These are phyloP conservation scores for Sesamia inferens DNA, from an alignment of 2,888 invertebrate species.

Conservation along the genomic window DNA sequence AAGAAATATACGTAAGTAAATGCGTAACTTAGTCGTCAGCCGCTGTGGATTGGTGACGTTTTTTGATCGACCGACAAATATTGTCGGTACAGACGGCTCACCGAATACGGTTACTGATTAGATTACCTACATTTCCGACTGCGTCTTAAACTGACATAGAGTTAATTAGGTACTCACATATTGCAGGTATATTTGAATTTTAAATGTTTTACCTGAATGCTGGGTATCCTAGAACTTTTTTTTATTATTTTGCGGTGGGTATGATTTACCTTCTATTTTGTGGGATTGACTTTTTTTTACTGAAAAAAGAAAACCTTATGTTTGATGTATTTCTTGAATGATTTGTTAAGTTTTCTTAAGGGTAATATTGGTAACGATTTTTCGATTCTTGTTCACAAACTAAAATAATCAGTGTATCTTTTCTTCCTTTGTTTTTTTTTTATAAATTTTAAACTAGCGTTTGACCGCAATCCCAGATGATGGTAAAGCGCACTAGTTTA, in stretches of 20 bases:
- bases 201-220: slow-evolving; percentile 34
- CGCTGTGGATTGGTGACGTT: neutral
- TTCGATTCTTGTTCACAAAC: too few species aligned
- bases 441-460: too few species aligned
- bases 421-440: too few species aligned
- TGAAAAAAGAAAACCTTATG: too few species aligned
- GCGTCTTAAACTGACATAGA: slow-evolving; percentile 22
- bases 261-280: neutral
- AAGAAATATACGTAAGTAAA: neutral
- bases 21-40: neutral
- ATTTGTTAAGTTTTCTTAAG: neutral
- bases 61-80: slow-evolving; percentile 35
- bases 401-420: too few species aligned
- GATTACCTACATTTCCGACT: slow-evolving; percentile 24
- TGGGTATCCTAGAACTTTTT: neutral
- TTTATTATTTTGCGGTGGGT: slow-evolving; percentile 7
- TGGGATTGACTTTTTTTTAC: neutral
- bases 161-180: slow-evolving; percentile 45
- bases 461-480: too few species aligned
- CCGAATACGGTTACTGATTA: slow-evolving; percentile 51
- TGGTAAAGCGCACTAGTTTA: too few species aligned
- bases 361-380: too few species aligned
- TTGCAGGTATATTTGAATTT: slow-evolving; percentile 55
- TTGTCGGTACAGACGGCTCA: slow-evolving; percentile 39
- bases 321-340: neutral